Conservation (phyloP, 2,113 vertebrate genomes). For the Riparia riparia region DNA sequence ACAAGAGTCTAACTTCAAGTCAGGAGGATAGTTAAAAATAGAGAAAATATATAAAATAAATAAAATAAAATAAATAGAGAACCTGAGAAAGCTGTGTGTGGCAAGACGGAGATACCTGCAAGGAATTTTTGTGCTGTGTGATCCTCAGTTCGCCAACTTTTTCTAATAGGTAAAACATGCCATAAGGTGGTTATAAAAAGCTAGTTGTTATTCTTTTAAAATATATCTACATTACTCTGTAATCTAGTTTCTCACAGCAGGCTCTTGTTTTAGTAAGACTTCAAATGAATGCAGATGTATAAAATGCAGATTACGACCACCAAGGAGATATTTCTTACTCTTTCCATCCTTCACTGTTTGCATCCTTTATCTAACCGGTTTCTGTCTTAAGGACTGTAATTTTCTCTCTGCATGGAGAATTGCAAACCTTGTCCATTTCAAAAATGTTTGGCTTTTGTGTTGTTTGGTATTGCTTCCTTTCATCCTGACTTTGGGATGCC, state of each 20-base stretch:
- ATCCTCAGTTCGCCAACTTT: neutral
- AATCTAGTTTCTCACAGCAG: neutral
- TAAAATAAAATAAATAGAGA: neutral
- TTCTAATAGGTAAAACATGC: neutral
- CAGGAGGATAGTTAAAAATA: neutral
- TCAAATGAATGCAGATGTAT: neutral
- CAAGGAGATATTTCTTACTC: neutral
- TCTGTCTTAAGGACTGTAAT: neutral
- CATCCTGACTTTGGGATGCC: neutral
- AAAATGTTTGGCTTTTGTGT: neutral
- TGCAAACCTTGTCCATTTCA: neutral
- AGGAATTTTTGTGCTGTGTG: neutral
- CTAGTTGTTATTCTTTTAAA: neutral
- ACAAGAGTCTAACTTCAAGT: neutral
- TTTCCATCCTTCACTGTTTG: neutral
- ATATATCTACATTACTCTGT: neutral
- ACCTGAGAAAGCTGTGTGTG: rapidly evolving
- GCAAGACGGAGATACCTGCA: neutral
- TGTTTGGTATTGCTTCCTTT: neutral
- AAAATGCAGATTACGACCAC: neutral
- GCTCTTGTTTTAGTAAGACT: neutral
- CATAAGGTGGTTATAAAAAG: neutral
- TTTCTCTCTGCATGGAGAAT: neutral
- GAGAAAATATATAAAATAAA: neutral
- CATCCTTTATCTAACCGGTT: neutral